Percentiles rank a stretch among this genome's conserved stretches.
These are phyloP conservation scores for Ciconia boyciana DNA, from an alignment of 2,113 vertebrate species.

Conservation along the genomic window DNA sequence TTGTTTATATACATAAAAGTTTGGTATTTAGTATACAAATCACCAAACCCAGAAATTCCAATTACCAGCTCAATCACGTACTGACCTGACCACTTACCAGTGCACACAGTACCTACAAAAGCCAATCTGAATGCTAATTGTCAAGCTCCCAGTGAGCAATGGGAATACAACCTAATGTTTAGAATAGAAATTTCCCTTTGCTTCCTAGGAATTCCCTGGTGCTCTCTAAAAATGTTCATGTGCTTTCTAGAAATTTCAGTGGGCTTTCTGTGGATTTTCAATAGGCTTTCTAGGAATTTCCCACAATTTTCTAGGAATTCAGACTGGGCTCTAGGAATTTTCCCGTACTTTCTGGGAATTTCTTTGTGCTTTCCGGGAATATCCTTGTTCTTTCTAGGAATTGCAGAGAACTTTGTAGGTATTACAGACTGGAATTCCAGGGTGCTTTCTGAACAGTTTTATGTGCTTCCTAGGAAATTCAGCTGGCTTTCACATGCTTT, in stretches of 20 bases:
- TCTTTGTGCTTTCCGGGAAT: not conserved
- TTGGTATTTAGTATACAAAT: not conserved
- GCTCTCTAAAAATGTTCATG: not conserved
- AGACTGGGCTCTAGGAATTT: not conserved
- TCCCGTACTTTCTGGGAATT: not conserved
- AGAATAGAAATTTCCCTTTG: not conserved
- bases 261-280: not conserved
- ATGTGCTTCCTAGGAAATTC: not conserved
- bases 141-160: not conserved
- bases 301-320: not conserved
- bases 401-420: not conserved
- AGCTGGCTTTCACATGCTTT: not conserved
- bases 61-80: not conserved
- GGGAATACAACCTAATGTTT: accelerated
- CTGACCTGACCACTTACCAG: not conserved
- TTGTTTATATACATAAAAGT: not conserved
- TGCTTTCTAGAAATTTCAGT: not conserved
- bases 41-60: not conserved
- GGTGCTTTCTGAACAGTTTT: not conserved
- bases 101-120: not conserved
- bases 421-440: not conserved
- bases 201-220: not conserved
- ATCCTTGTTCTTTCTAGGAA: not conserved
- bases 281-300: not conserved
- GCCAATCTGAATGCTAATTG: not conserved